Evolutionary conservation across 2,113 vertebrate genomes (phyloP).

Genomic region (Pogonocichla stellata): DNA sequence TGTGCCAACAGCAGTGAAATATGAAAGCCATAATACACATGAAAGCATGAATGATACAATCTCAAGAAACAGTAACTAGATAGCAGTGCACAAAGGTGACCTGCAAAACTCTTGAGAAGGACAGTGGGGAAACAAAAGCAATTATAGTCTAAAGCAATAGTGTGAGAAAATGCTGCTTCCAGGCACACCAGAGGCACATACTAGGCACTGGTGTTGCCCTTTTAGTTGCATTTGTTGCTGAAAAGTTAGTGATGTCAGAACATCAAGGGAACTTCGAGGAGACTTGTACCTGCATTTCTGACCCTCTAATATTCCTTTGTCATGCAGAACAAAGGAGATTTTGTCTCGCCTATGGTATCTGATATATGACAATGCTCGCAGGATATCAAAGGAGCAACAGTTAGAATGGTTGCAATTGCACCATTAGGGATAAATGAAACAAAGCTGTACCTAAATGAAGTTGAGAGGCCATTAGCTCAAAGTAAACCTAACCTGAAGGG

Average conservation of each 20-base stretch:
- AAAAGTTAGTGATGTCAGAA: background rate
- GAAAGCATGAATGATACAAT: background rate
- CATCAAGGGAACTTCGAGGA: background rate
- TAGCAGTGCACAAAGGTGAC: slow-evolving; percentile 2
- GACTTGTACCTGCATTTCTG: background rate
- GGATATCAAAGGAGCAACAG: background rate
- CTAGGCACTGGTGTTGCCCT: background rate
- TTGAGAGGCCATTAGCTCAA: background rate
- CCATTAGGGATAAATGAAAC: background rate
- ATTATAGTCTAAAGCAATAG: background rate
- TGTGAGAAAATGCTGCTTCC: background rate
- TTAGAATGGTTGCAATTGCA: background rate
- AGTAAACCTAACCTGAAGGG: background rate
- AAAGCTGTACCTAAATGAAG: background rate
- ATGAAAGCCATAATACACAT: background rate
- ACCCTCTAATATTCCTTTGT: background rate
- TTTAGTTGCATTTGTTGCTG: background rate
- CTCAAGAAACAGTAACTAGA: background rate
- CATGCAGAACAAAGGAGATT: background rate
- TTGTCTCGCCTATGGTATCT: background rate
- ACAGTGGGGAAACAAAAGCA: background rate
- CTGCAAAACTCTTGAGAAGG: background rate
- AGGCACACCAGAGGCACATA: background rate
- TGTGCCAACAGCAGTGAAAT: background rate
- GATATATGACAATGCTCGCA: background rate